Percentiles rank a stretch among this genome's conserved stretches.
Conservation (phyloP, 1,140 invertebrate species). For the Ruditapes philippinarum region DNA sequence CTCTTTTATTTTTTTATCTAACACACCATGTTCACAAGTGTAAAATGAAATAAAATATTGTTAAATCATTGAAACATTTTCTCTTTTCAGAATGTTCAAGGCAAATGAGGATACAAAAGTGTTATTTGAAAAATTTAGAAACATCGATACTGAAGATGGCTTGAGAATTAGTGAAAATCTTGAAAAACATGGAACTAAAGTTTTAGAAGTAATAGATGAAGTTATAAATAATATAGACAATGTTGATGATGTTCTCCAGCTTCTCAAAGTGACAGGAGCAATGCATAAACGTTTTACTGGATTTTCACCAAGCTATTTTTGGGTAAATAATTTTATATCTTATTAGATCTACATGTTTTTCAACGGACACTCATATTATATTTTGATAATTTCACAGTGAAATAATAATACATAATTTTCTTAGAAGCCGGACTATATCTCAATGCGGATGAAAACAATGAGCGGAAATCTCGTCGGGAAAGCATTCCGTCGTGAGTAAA, state of each 20-base stretch:
- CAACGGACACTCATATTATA: no score
- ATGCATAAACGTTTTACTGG: constrained; percentile 74
- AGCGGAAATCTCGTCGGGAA: no score
- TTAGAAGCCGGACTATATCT: no score
- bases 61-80: no score
- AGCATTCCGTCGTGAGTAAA: no score
- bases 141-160: constrained; percentile 77
- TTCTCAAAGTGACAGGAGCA: constrained; percentile 75
- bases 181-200: constrained; percentile 80
- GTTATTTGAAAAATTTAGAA: constrained; percentile 77
- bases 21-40: no score
- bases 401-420: no score
- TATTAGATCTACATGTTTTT: no score
- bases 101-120: constrained; percentile 69
- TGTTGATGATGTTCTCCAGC: constrained; percentile 78
- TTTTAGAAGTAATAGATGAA: constrained; percentile 82
- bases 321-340: constrained; percentile 73
- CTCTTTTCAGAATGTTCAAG: constrained; percentile 81
- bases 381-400: no score
- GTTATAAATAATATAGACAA: constrained; percentile 81
- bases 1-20: no score
- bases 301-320: constrained; percentile 77
- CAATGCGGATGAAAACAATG: no score
- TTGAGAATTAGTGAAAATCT: constrained; percentile 80
- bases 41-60: no score